Percentiles rank a stretch among this genome's conserved stretches.
These are phyloP conservation scores for Papilio demoleus DNA, from an alignment of 2,888 invertebrate genomes.

Conservation along the genomic window DNA sequence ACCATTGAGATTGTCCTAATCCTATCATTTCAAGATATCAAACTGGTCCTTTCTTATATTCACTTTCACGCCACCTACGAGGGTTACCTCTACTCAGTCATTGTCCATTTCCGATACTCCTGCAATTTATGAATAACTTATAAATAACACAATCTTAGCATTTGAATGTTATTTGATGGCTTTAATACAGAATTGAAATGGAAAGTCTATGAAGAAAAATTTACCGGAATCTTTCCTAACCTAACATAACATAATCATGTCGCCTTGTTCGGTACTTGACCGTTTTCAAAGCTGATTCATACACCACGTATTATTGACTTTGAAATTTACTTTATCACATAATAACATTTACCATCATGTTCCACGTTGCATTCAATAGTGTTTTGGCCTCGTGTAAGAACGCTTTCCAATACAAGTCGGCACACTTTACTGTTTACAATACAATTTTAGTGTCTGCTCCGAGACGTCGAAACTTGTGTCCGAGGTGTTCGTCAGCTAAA, in stretches of 20 bases:
- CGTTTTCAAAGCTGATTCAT: slow-evolving; percentile 2
- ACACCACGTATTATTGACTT: slow-evolving; percentile 17
- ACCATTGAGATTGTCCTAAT: slow-evolving; percentile 24
- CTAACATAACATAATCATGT: neutral
- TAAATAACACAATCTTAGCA: too few relatives aligned
- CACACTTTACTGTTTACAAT: slow-evolving; percentile 35
- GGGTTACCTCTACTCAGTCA: slow-evolving; percentile 62
- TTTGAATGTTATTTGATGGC: too few relatives aligned
- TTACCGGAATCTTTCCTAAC: neutral
- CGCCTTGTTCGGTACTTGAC: neutral
- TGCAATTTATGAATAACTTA: neutral
- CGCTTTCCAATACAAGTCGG: slow-evolving; percentile 38
- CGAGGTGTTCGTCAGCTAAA: neutral
- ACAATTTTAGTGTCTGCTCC: slow-evolving; percentile 24
- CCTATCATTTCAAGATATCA: slow-evolving; percentile 21
- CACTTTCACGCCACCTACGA: slow-evolving; percentile 71
- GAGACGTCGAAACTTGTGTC: slow-evolving; percentile 11
- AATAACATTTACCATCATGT: slow-evolving; percentile 10
- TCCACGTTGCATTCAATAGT: slow-evolving; percentile 23
- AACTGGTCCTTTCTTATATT: slow-evolving; percentile 46
- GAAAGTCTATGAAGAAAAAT: too few relatives aligned
- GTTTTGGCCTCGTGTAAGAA: slow-evolving; percentile 28
- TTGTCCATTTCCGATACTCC: slow-evolving; percentile 40
- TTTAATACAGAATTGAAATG: too few relatives aligned
- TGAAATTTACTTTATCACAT: slow-evolving; percentile 24